These are phyloP conservation scores for Mola mola DNA, from an alignment of 2,113 vertebrate genomes.

Conservation along the genomic window DNA sequence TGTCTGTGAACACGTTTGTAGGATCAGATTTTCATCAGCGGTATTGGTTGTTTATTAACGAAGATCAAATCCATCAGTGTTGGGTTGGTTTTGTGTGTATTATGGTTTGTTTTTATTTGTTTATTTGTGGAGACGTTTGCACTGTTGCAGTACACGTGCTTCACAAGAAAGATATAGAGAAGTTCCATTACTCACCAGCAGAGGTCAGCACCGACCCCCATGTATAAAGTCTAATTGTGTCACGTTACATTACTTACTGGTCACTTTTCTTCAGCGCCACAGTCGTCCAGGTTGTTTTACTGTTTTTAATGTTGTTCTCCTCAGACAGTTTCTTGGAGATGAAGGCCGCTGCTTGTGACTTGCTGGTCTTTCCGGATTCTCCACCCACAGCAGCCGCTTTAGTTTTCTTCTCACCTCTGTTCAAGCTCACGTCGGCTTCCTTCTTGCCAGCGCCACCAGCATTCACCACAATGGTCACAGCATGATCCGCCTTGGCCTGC, in stretches of 20 bases:
- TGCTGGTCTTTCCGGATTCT: slow-evolving; percentile 7
- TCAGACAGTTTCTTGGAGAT: slow-evolving; percentile 75
- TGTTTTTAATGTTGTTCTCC: slow-evolving; percentile 70
- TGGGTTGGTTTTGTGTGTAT: no score
- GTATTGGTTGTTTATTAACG: no score
- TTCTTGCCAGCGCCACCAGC: slow-evolving; percentile 4
- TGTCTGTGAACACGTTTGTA: no score
- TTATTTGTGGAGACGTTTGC: no score
- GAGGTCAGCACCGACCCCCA: background rate
- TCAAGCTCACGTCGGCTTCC: background rate
- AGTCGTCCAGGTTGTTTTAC: slow-evolving; percentile 14
- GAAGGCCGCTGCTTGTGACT: slow-evolving; percentile 56
- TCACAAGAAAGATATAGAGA: no score
- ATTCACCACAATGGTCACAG: slow-evolving; percentile 46
- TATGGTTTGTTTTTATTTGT: no score
- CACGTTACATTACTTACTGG: slow-evolving; percentile 46
- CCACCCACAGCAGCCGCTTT: slow-evolving; percentile 6
- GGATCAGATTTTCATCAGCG: no score
- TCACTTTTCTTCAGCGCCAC: slow-evolving; percentile 42
- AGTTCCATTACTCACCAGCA: background rate
- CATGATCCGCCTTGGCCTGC: slow-evolving; percentile 16
- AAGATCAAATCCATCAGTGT: no score
- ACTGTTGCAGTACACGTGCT: no score
- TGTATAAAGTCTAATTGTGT: background rate
- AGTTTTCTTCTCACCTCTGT: background rate